A percentile compares a stretch with the other conserved stretches of the same genome.
phyloP scores from a whole-genome alignment of 2,797 vertebrate genomes.

The Poecilia wingei region DNA sequence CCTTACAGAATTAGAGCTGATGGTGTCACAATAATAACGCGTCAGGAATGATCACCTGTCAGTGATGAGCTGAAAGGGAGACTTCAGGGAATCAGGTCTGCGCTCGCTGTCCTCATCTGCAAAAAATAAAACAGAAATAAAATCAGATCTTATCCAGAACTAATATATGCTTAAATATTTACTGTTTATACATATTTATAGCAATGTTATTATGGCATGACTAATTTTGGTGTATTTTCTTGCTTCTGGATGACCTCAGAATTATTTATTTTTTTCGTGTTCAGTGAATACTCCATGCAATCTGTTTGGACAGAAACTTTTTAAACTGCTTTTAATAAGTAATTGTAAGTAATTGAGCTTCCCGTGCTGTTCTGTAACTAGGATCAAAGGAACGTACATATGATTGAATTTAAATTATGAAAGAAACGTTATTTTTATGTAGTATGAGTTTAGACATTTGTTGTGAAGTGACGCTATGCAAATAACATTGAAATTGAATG shows the following conservation, averaged over 20 bases:
- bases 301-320: no score
- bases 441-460: no score
- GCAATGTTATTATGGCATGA: background rate
- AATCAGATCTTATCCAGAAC: background rate
- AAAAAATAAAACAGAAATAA: constrained; percentile 6
- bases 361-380: no score
- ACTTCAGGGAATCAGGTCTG: constrained; percentile 90
- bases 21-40: constrained; percentile 31
- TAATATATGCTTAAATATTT: background rate
- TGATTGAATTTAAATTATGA: no score
- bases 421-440: no score
- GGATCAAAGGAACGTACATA: no score
- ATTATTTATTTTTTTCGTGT: background rate
- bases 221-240: background rate
- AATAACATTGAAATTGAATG: no score
- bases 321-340: no score
- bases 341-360: no score
- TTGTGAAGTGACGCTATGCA: no score
- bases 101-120: constrained; percentile 90
- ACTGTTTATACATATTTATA: background rate
- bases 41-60: constrained; percentile 88
- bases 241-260: background rate
- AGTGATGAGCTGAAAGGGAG: constrained; percentile 91
- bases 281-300: no score
- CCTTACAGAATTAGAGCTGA: constrained; percentile 35